phyloP scores from a whole-genome alignment of 1,140 invertebrate species.

The Drosophila prosaltans region DNA sequence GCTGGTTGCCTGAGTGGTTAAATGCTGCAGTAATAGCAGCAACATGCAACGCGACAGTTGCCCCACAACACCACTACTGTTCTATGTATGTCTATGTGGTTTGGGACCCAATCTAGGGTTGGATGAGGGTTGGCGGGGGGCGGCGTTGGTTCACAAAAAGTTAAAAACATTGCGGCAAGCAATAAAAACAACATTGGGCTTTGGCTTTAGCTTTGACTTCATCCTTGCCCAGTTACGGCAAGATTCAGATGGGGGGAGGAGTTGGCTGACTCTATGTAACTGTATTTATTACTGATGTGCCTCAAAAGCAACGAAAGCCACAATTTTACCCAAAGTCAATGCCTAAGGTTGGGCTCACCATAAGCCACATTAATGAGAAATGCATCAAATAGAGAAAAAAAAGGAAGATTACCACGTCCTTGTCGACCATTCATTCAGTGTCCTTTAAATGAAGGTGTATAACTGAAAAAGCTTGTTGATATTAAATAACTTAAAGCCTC shows the following conservation, averaged over 20 bases:
- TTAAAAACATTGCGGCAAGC: constrained; percentile 78
- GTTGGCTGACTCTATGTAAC: constrained; percentile 27
- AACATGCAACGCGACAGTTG: constrained; percentile 78
- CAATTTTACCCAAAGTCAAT: constrained; percentile 75
- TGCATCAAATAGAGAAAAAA: constrained; percentile 51
- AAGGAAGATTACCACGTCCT: neutral
- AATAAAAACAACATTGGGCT: constrained; percentile 75
- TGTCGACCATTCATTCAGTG: neutral
- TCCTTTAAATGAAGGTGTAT: neutral
- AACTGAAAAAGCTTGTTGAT: neutral
- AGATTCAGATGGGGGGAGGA: constrained; percentile 7
- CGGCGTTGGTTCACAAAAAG: constrained; percentile 47
- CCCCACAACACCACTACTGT: constrained; percentile 21
- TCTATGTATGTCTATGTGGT: constrained; percentile 6
- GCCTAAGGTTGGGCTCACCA: constrained; percentile 55
- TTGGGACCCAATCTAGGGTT: constrained; percentile 1
- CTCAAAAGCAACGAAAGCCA: constrained; percentile 34
- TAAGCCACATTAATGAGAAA: constrained; percentile 51
- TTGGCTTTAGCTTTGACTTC: constrained; percentile 52
- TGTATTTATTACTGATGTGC: constrained; percentile 63
- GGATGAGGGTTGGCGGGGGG: constrained; percentile 5
- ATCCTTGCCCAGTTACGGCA: constrained; percentile 14
- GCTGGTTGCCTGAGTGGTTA: constrained; percentile 70
- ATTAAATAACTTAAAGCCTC: no score
- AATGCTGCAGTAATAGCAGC: constrained; percentile 78